phyloP scores from a whole-genome alignment of 2,888 invertebrate species.

The Harmothoe impar region DNA sequence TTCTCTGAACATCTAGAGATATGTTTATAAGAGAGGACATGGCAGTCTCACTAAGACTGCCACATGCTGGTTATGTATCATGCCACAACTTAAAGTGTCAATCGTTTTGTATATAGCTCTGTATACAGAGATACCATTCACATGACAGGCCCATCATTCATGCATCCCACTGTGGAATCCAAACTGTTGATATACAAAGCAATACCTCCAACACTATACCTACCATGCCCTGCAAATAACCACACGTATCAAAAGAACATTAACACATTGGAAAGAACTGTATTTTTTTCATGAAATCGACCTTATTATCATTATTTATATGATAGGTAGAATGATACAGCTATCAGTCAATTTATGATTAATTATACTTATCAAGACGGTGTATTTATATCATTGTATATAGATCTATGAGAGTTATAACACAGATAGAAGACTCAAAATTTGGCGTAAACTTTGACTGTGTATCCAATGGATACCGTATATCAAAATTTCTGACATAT shows the following conservation, averaged over 20 bases:
- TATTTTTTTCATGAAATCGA: too few relatives aligned
- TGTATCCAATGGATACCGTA: too few relatives aligned
- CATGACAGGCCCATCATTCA: not conserved
- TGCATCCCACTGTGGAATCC: not conserved
- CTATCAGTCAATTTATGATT: too few relatives aligned
- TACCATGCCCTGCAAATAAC: constrained; percentile 49
- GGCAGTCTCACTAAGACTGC: not conserved
- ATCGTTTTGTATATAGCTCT: not conserved
- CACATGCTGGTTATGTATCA: not conserved
- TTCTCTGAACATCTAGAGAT: not conserved
- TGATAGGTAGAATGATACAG: too few relatives aligned
- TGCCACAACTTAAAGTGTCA: constrained; percentile 7
- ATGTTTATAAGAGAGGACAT: not conserved
- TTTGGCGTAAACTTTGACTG: too few relatives aligned
- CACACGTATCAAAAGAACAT: not conserved
- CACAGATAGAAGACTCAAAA: too few relatives aligned
- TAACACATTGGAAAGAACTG: not conserved
- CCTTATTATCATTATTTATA: too few relatives aligned
- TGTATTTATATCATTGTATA: too few relatives aligned
- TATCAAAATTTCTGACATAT: too few relatives aligned
- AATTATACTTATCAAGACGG: too few relatives aligned
- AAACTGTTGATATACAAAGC: constrained; percentile 26
- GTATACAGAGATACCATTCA: not conserved
- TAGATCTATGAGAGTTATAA: too few relatives aligned
- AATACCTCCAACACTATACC: constrained; percentile 24